These are phyloP conservation scores for Drosophila grimshawi DNA, from an alignment of 1,140 invertebrate species.

Conservation along the genomic window DNA sequence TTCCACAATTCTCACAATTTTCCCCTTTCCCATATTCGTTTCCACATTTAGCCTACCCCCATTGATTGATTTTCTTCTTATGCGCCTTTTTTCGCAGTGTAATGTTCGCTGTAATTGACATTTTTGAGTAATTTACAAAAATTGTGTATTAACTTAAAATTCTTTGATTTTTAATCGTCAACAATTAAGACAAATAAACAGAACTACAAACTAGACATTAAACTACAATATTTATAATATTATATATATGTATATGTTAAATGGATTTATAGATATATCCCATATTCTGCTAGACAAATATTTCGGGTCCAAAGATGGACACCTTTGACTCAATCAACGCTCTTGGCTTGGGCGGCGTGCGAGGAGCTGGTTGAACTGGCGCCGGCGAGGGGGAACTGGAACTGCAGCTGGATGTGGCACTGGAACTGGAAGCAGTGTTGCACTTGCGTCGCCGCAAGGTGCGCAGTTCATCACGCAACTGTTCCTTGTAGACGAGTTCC, in stretches of 20 bases:
- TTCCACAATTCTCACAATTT: too few species aligned
- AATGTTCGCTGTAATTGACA: slow-evolving; percentile 54
- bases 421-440: neutral
- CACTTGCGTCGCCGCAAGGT: slow-evolving; percentile 39
- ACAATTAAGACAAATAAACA: slow-evolving; percentile 62
- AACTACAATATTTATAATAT: neutral
- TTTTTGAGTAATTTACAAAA: slow-evolving; percentile 64
- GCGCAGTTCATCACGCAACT: slow-evolving; percentile 58
- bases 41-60: too few species aligned
- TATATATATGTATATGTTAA: slow-evolving; percentile 12
- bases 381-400: neutral
- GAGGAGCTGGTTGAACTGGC: slow-evolving; percentile 39
- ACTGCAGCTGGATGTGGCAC: neutral
- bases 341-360: slow-evolving; percentile 61
- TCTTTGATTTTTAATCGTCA: slow-evolving; percentile 77
- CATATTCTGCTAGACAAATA: slow-evolving; percentile 49
- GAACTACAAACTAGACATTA: slow-evolving; percentile 14
- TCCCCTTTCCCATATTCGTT: too few species aligned
- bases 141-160: slow-evolving; percentile 34
- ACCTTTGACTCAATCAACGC: slow-evolving; percentile 30
- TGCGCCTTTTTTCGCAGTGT: too few species aligned
- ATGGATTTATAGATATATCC: neutral
- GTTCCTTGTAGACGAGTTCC: slow-evolving; percentile 70
- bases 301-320: slow-evolving; percentile 58
- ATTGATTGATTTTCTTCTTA: too few species aligned